A percentile compares a stretch with the other conserved stretches of the same genome.
Evolutionary conservation across 2,797 vertebrate genomes (phyloP).

Genomic region (Brotula barbata): DNA sequence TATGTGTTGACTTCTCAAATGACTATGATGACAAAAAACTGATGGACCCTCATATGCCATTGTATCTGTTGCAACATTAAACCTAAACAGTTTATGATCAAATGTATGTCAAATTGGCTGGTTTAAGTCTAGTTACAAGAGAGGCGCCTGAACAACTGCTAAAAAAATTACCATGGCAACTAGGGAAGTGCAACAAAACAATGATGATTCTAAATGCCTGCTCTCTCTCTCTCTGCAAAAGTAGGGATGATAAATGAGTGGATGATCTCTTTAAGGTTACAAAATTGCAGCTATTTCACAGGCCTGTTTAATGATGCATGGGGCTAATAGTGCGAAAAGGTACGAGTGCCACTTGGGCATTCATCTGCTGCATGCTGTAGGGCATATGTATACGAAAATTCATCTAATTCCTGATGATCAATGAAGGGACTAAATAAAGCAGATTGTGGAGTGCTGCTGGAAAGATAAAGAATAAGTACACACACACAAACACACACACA

Average conservation of each 20-base stretch:
- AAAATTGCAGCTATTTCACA: slow-evolving; percentile 49
- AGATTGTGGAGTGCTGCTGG: slow-evolving; percentile 28
- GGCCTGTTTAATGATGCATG: slow-evolving; percentile 61
- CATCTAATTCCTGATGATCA: slow-evolving; percentile 64
- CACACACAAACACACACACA: too few relatives aligned
- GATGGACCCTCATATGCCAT: too few relatives aligned
- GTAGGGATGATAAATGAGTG: slow-evolving; percentile 37
- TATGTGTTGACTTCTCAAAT: too few relatives aligned
- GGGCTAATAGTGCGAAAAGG: slow-evolving; percentile 59
- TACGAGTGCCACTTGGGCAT: slow-evolving; percentile 61
- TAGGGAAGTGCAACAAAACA: slow-evolving; percentile 7
- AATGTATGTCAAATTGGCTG: too few relatives aligned
- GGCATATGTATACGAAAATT: slow-evolving; percentile 60
- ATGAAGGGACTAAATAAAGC: slow-evolving; percentile 60
- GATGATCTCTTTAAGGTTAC: slow-evolving; percentile 50
- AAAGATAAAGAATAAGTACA: slow-evolving; percentile 43
- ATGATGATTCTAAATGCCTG: slow-evolving; percentile 12
- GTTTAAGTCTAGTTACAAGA: too few relatives aligned
- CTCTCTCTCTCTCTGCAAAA: slow-evolving; percentile 11
- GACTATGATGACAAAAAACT: too few relatives aligned
- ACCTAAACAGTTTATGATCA: too few relatives aligned
- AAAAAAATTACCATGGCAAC: slow-evolving; percentile 10
- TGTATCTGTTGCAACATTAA: too few relatives aligned
- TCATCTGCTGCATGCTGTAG: slow-evolving; percentile 49
- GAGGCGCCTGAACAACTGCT: too few relatives aligned